Evolutionary conservation across 2,797 vertebrate genomes (phyloP), one percentile per base, ranked within the genome.

Genomic region (Periparus ater): DNA sequence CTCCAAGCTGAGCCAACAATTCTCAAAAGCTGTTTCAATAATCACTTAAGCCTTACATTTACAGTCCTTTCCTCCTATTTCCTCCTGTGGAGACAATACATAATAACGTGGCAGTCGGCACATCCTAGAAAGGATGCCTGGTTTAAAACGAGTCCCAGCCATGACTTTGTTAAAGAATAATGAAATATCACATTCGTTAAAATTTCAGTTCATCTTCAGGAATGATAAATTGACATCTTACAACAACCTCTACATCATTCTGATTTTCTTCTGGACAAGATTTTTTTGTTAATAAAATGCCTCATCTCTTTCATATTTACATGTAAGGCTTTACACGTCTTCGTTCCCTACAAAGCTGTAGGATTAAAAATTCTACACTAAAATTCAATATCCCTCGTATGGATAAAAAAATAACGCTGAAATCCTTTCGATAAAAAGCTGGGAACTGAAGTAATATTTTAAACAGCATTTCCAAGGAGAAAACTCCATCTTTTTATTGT

Each of bases 1-100:
- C 63, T 21, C 66, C 79, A 63, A 93, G 85, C 75, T 85, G 74
- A 96, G 65, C 57, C 71, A 90, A 82, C 53, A 93, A 13, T 32
- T 89, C 71, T 29, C n/a, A 74, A 68, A 92, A 87, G 88, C 70
- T 38, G 54, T n/a, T 85, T 67, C 70, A 73, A 74, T 75, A 75
- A 74, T 48, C 80, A 86, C 76, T 76, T 74, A 65, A 94, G 91
- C 78, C 68, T 91, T 74, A 67, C 92, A 91, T 97, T 94, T 95
- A 91, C 79, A 94, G 66, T 17, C 72, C 75, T 85, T 96, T 96
- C 95, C 96, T 96, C 94, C 89, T 89, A 87, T 96, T 96, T 97
- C 96, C 85, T 87, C 2, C 86, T 32, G 53, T 51, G 86, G 17
- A 90, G 85, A 94, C 94, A 95, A 96, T 91, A 53, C 81, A 76